Evolutionary conservation across 2,797 vertebrate species (phyloP), one percentile per base, ranked within the genome.

Genomic region (Salmo trutta): DNA sequence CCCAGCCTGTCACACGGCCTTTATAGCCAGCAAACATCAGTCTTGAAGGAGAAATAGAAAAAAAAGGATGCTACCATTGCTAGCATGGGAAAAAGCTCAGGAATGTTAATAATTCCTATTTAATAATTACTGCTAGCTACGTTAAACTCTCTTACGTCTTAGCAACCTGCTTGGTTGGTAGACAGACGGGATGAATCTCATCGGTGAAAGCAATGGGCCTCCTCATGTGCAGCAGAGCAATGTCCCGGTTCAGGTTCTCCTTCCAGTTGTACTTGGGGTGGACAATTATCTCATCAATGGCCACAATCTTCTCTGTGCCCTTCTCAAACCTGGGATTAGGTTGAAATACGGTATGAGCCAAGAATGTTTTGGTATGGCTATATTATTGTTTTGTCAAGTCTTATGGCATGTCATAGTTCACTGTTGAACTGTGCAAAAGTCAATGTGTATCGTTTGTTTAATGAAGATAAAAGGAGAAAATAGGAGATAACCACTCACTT

Each of bases 201-300:
- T 93, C 74, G 0, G 87, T 94, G 86, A 99, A 98, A 0, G 2
- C 0, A 6, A 97, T 0, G 0, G 97, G 95, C 33, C 93, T 94
- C 77, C 90, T 96, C 87, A 99, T 79, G 82, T 95, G 97, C 81
- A 99, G 92, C 41, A 99, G 92, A 4, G 98, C 97, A 4, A 99
- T 97, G 86, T 99, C 98, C 0, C 98, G 87, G 87, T 99, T 96
- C 85, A 99, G 93, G 36, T 97, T 98, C 5, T 94, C 95, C 85
- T 78, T 96, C 98, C 97, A 99, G 93, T 98, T 96, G 91, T 99
- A 99, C 74, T 95, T 96, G 0, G 96, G 97, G 78, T 99, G 98
- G 76, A 97, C 85, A 77, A 96, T 93, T 81, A 99, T 96, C 73
- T 94, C 89, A 73, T 97, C 95, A 74, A 99, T 88, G 1, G 94